Evolutionary conservation across 2,888 invertebrate species (phyloP).

Genomic region (Steinernema carpocapsae): DNA sequence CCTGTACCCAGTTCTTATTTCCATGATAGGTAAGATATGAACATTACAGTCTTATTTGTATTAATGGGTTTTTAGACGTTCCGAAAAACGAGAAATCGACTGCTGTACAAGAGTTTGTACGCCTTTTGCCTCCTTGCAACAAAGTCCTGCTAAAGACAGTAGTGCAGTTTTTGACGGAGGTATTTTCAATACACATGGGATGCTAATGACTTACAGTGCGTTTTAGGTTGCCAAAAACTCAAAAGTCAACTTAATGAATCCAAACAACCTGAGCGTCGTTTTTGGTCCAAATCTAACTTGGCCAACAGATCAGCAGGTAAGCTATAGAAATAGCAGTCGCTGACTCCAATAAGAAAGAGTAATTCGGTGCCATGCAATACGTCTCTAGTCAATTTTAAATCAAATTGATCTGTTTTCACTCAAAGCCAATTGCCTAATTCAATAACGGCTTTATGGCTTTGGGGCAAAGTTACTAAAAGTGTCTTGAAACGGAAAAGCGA

Average conservation of each 20-base stretch:
- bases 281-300: conserved; percentile 92
- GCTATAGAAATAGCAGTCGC: background rate
- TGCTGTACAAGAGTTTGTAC: conserved; percentile 59
- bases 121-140: conserved; percentile 61
- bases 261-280: conserved; percentile 87
- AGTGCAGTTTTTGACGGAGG: conserved; percentile 63
- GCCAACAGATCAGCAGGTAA: conserved; percentile 73
- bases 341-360: background rate
- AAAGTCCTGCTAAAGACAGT: conserved; percentile 61
- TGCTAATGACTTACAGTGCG: conserved; percentile 25
- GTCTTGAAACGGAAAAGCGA: too few species aligned
- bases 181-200: conserved; percentile 29
- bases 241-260: conserved; percentile 85
- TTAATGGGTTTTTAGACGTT: conserved; percentile 47
- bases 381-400: background rate
- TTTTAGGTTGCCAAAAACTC: conserved; percentile 74
- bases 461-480: too few species aligned
- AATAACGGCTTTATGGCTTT: background rate
- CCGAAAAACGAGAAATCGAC: conserved; percentile 56
- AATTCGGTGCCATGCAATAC: background rate
- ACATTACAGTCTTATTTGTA: background rate
- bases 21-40: conserved; percentile 51
- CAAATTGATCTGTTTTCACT: too few species aligned
- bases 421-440: background rate
- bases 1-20: conserved; percentile 57